Base-by-base conservation (phyloP, 2,797 vertebrate species). In the Fistularia tabacaria region DNA sequence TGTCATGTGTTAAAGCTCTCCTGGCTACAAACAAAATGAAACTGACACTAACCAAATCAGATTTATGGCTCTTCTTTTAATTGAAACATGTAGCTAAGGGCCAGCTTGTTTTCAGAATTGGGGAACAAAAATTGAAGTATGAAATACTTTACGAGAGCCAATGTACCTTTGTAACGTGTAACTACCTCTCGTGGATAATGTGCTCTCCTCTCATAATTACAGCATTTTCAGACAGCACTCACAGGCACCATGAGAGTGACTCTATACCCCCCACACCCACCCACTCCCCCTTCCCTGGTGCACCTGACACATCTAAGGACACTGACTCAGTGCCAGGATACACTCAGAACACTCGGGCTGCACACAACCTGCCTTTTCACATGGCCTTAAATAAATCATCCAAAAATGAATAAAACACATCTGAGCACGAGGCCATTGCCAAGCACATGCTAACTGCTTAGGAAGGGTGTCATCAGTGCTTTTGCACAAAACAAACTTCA, bases 171-270 rank as follows among this genome's bases (percentile, higher is more conserved):
- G 57, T 41, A 55, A 71, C 63, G 59, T 12, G 3, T 63, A 74
- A 71, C 72, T 72, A 64, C 67, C 36, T 9, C 46, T 1, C 51
- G 54, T 71, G 10, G 8, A 63, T 61, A 56, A 41, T 10, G 2
- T 54, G 53, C 64, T 57, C 62, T 69, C 25, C 1, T 57, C 59
- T 72, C 36, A 51, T 74, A 74, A 60, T 76, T 64, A 62, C 56
- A 66, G 62, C 69, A 73, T 25, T 75, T 80, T 76, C 65, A 73
- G 58, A 70, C 6, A 10, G 54, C 60, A 57, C 72, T 79, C 66
- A 25, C 71, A 74, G 44, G 62, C 61, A 67, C 55, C 59, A 42
- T 7, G 12, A 80, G 62, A 38, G 61, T 5, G 12, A 66, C 61
- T 57, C 68, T 25, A 5, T 6, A 5, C 12, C 9, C 36, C 10